Conservation (phyloP, 2,113 vertebrate species). For the Embiotoca jacksoni region DNA sequence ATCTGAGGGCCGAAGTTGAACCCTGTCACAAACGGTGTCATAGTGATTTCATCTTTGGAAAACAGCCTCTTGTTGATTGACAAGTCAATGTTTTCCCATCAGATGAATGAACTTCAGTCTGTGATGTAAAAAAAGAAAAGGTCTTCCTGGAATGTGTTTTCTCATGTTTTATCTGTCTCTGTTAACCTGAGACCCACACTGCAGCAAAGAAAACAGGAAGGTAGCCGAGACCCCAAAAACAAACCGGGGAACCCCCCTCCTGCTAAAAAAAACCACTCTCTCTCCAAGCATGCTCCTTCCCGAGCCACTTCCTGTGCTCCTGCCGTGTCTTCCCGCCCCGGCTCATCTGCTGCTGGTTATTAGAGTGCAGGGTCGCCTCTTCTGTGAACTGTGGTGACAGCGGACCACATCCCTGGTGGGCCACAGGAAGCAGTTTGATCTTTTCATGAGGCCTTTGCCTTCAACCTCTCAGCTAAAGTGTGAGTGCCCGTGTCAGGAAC, state of each 20-base stretch:
- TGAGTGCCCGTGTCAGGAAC: conserved; percentile 1
- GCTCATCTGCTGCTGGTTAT: conserved; percentile 75
- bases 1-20: no score
- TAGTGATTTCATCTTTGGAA: background rate
- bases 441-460: conserved; percentile 58
- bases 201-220: conserved; percentile 73
- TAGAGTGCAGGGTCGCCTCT: conserved; percentile 58
- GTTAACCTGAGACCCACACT: conserved; percentile 42
- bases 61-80: background rate
- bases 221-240: conserved; percentile 59
- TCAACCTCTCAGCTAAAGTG: conserved; percentile 39
- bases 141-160: conserved; percentile 18
- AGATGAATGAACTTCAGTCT: conserved; percentile 5
- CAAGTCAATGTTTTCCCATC: background rate
- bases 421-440: conserved; percentile 63
- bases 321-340: conserved; percentile 58
- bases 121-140: conserved; percentile 2
- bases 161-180: conserved; percentile 50
- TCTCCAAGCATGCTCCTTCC: conserved; percentile 57
- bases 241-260: conserved; percentile 40
- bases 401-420: conserved; percentile 49
- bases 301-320: conserved; percentile 62
- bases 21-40: background rate
- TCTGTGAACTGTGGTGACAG: conserved; percentile 63
- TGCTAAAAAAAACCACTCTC: conserved; percentile 58